These are phyloP conservation scores for Caenorhabditis imperialis DNA, from an alignment of 2,888 invertebrate genomes.

Conservation along the genomic window DNA sequence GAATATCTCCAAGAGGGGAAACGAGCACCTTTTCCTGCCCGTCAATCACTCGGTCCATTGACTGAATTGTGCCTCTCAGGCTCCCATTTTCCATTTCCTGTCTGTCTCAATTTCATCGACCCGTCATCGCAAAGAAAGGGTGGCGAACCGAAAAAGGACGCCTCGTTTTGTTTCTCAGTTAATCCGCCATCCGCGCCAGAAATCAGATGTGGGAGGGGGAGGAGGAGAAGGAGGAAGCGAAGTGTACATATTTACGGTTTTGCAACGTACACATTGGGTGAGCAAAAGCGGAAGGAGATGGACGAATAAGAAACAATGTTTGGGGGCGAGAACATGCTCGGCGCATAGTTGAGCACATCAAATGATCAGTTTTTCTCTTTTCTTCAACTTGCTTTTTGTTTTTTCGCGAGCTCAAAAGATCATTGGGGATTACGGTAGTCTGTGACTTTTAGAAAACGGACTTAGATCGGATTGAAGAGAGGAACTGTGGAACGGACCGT, in stretches of 20 bases:
- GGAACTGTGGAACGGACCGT: too few relatives aligned
- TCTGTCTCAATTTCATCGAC: constrained; percentile 24
- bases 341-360: neutral
- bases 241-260: constrained; percentile 43
- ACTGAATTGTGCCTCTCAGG: too few relatives aligned
- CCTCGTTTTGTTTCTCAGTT: constrained; percentile 39
- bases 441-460: too few relatives aligned
- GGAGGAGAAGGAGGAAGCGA: neutral
- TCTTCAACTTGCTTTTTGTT: constrained; percentile 14
- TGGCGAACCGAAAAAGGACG: constrained; percentile 26
- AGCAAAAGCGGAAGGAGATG: constrained; percentile 7
- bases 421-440: too few relatives aligned
- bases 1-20: too few relatives aligned
- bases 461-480: too few relatives aligned
- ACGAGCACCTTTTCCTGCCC: too few relatives aligned
- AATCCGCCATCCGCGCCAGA: constrained; percentile 31
- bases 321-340: constrained; percentile 34
- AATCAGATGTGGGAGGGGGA: constrained; percentile 30
- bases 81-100: too few relatives aligned
- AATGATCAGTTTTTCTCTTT: constrained; percentile 39
- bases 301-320: constrained; percentile 28
- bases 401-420: too few relatives aligned
- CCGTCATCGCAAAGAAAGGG: constrained; percentile 12
- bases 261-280: constrained; percentile 35
- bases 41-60: too few relatives aligned